These are phyloP conservation scores for Crioceris asparagi DNA, from an alignment of 2,888 invertebrate genomes.

Conservation along the genomic window DNA sequence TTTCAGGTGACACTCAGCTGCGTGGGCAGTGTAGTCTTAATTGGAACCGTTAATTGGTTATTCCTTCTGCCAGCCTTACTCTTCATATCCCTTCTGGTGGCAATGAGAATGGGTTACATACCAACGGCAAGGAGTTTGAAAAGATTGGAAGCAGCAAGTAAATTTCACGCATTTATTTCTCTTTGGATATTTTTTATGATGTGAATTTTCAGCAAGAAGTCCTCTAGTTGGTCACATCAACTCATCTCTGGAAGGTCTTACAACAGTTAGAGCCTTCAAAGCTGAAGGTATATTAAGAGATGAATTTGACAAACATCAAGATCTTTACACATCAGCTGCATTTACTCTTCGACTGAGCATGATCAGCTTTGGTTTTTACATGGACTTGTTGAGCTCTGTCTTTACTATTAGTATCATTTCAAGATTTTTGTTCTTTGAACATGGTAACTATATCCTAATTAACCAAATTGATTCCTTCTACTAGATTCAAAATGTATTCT, in stretches of 20 bases:
- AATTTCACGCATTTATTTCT: conserved; percentile 9
- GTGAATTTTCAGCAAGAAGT: conserved; percentile 25
- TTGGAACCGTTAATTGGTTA: conserved; percentile 15
- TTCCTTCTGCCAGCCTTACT: conserved; percentile 15
- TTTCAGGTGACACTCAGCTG: conserved; percentile 13
- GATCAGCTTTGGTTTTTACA: conserved; percentile 25
- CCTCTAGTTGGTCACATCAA: conserved; percentile 31
- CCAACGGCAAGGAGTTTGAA: conserved; percentile 21
- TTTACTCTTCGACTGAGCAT: conserved; percentile 23
- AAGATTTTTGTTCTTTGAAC: conserved; percentile 17
- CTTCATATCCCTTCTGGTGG: conserved; percentile 12
- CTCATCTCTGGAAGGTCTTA: conserved; percentile 29
- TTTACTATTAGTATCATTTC: conserved; percentile 17
- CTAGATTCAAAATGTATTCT: conserved; percentile 2
- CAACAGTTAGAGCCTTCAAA: conserved; percentile 28
- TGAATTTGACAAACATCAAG: conserved; percentile 31
- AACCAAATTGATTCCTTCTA: neutral
- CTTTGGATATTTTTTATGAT: neutral
- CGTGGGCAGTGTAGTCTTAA: conserved; percentile 12
- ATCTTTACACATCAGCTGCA: conserved; percentile 26
- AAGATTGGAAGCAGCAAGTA: conserved; percentile 19
- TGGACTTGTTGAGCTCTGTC: conserved; percentile 23
- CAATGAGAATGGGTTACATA: conserved; percentile 16
- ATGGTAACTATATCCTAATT: conserved; percentile 5
- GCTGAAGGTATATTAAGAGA: conserved; percentile 24